Evolutionary conservation across 2,113 vertebrate genomes (phyloP), one percentile per base, ranked within the genome.

Genomic region (Helogale parvula): DNA sequence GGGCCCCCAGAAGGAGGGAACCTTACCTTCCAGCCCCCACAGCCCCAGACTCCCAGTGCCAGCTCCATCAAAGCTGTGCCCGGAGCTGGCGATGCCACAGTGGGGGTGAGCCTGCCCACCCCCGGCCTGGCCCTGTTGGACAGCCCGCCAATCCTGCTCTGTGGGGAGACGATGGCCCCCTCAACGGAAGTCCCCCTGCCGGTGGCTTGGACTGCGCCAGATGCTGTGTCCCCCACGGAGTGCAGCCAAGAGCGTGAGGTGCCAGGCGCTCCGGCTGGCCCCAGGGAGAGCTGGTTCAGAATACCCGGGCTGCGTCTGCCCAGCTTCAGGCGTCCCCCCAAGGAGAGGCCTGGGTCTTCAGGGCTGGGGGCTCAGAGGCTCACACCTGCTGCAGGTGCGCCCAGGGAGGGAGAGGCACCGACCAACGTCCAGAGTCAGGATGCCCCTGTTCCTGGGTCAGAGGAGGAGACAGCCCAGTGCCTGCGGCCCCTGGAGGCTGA

Each of bases 281-380:
- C 85, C 0, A 98, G 96, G 0, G 98, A 98, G 10, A 96, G 96
- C 72, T 98, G 98, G 98, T 98, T 98, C 92, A 97, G 95, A 96
- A 97, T 98, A 97, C 98, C 99, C 68, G 98, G 94, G 71, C 96
- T 99, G 86, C 98, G 65, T 54, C 95, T 98, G 92, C 98, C 98
- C 63, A 27, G 88, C 77, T 97, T 98, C 93, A 54, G 90, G 16
- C 98, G 45, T 31, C 83, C 97, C 12, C 86, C 92, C 93, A 98
- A 96, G 96, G 97, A 86, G 57, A 95, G 25, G 25, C 96, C 77
- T 3, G 3, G 5, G 31, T 77, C 95, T 31, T 10, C 3, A 27
- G 96, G 83, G 65, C 71, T 1, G 3, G 94, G 60, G 33, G 72
- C 77, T 47, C 72, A 88, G 10, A 7, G 2, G 50, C 35, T 11